Conservation (phyloP, 2,888 invertebrate genomes). For the Neoscelio sp. region DNA sequence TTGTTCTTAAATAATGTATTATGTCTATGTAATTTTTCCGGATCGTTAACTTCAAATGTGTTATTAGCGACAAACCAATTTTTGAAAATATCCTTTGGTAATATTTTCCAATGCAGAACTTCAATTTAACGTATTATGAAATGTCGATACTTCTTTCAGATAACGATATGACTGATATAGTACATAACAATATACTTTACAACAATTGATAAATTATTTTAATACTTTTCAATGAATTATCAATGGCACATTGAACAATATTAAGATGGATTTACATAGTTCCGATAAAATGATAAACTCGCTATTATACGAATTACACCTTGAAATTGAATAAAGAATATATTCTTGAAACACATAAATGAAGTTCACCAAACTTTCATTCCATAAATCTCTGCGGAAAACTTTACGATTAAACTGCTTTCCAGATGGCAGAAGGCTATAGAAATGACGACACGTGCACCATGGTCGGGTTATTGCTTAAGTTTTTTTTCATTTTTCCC, state of each 20-base stretch:
- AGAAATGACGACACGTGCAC: conserved; percentile 65
- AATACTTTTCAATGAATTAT: conserved; percentile 13
- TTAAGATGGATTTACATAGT: not conserved
- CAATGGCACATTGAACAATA: conserved; percentile 9
- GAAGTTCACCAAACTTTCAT: conserved; percentile 44
- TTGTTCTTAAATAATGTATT: too few relatives aligned
- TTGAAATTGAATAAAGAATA: conserved; percentile 1
- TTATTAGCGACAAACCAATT: too few relatives aligned
- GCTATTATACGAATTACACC: conserved; percentile 10
- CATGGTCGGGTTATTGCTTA: conserved; percentile 63
- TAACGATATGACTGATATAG: too few relatives aligned
- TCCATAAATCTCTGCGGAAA: conserved; percentile 51
- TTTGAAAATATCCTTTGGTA: too few relatives aligned
- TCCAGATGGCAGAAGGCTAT: conserved; percentile 51
- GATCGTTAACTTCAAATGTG: too few relatives aligned
- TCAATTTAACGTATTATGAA: too few relatives aligned
- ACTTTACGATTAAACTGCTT: conserved; percentile 63
- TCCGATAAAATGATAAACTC: conserved; percentile 18
- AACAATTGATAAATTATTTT: not conserved
- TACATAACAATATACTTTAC: not conserved
- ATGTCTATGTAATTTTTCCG: too few relatives aligned
- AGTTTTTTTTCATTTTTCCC: conserved; percentile 41
- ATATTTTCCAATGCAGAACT: too few relatives aligned
- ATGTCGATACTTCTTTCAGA: too few relatives aligned
- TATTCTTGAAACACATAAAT: conserved; percentile 19